Percentiles rank a stretch among this genome's conserved stretches.
Evolutionary conservation across 2,113 vertebrate genomes (phyloP).

Genomic region (Odobenus rosmarus): DNA sequence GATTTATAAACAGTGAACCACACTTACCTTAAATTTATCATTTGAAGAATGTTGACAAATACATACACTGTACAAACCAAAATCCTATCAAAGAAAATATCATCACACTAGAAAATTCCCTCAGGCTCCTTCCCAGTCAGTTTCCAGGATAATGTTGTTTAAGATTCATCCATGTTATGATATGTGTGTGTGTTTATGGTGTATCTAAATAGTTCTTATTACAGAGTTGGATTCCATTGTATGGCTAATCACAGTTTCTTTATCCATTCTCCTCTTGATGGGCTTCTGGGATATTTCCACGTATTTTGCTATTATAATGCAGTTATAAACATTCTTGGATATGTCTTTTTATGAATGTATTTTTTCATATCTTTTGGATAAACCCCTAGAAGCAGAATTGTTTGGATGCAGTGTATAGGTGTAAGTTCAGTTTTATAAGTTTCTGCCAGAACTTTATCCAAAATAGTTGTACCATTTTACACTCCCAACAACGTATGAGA

Average conservation of each 20-base stretch:
- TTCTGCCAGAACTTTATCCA: neutral
- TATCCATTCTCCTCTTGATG: neutral
- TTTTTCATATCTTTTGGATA: neutral
- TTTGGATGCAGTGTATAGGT: neutral
- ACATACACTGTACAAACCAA: neutral
- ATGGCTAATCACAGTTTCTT: neutral
- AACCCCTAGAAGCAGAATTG: neutral
- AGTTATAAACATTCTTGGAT: neutral
- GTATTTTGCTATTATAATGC: neutral
- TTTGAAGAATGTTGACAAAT: neutral
- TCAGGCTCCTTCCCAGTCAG: neutral
- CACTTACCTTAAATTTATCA: neutral
- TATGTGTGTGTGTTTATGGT: neutral
- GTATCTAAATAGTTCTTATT: neutral
- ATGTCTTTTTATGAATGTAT: neutral
- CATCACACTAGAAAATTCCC: neutral
- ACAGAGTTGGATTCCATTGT: neutral
- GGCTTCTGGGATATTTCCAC: neutral
- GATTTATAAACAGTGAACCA: neutral
- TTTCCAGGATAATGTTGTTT: neutral
- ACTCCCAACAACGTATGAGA: neutral
- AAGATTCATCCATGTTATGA: neutral
- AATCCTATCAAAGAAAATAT: neutral
- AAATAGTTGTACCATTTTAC: neutral
- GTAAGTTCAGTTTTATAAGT: neutral